phyloP scores from a whole-genome alignment of 2,888 invertebrate genomes.

The Platerodrilus igneus region DNA sequence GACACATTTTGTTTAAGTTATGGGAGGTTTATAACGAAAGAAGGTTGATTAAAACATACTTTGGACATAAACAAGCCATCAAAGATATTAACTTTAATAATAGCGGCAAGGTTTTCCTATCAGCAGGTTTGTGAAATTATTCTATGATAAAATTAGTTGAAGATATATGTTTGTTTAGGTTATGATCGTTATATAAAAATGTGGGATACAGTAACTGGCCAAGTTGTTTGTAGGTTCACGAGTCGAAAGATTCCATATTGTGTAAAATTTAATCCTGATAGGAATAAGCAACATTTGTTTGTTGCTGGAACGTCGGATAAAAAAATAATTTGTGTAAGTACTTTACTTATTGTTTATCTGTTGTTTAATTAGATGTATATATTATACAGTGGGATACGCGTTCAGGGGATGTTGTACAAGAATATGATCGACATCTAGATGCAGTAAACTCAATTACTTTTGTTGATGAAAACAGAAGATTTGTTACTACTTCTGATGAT shows the following conservation, averaged over 20 bases:
- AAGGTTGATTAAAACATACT: constrained; percentile 88
- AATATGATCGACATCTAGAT: constrained; percentile 97
- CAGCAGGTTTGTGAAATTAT: constrained; percentile 65
- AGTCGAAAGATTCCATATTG: constrained; percentile 97
- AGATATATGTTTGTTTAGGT: constrained; percentile 51
- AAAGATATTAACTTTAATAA: constrained; percentile 95
- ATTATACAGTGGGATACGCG: constrained; percentile 86
- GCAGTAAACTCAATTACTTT: constrained; percentile 99
- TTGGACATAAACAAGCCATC: constrained; percentile 95
- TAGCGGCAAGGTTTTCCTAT: constrained; percentile 85
- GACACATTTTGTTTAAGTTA: constrained; percentile 53
- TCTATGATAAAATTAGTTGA: constrained; percentile 3
- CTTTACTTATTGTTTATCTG: constrained; percentile 12
- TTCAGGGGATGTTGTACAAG: constrained; percentile 92
- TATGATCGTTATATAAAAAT: constrained; percentile 97
- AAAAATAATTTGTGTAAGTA: constrained; percentile 95
- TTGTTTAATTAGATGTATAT: constrained; percentile 11
- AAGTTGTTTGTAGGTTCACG: constrained; percentile 80
- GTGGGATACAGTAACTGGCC: constrained; percentile 98
- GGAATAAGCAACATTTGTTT: constrained; percentile 94
- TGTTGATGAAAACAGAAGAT: constrained; percentile 95
- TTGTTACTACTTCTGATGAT: constrained; percentile 98
- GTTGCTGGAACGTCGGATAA: constrained; percentile 98
- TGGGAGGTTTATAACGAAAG: constrained; percentile 98
- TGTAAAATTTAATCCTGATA: constrained; percentile 96